A percentile compares a stretch with the other conserved stretches of the same genome.
Conservation (phyloP, 2,888 invertebrate species). For the Tetranychus truncatus region DNA sequence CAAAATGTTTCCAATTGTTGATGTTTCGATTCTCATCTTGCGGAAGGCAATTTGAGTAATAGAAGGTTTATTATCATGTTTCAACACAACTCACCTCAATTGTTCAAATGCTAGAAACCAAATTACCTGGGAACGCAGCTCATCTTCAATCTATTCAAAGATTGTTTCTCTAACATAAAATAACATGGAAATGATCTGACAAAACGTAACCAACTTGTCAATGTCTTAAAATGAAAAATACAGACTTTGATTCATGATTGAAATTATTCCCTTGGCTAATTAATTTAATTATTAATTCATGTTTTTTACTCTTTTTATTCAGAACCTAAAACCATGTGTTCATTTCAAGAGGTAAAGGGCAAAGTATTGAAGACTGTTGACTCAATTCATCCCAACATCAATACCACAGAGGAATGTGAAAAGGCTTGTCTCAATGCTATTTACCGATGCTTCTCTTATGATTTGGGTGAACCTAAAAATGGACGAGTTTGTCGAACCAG, state of each 20-base stretch:
- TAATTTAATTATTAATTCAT: background rate
- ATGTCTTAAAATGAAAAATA: no score
- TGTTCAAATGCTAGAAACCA: background rate
- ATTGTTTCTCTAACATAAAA: background rate
- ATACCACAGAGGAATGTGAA: slow-evolving; percentile 65
- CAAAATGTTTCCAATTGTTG: background rate
- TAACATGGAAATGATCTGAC: no score
- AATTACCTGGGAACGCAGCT: background rate
- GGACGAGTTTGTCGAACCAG: slow-evolving; percentile 59
- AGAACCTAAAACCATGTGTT: slow-evolving; percentile 76
- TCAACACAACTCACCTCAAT: background rate
- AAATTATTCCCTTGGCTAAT: background rate
- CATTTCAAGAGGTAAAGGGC: slow-evolving; percentile 57
- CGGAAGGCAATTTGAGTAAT: background rate
- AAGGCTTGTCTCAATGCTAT: slow-evolving; percentile 60
- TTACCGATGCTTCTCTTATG: slow-evolving; percentile 69
- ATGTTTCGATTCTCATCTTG: background rate
- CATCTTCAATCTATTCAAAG: background rate
- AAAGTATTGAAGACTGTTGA: slow-evolving; percentile 81
- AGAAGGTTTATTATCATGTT: background rate
- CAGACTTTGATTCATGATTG: no score
- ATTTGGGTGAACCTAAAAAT: slow-evolving; percentile 67
- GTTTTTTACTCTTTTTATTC: background rate
- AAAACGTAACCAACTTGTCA: no score
- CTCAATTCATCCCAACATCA: slow-evolving; percentile 65